Evolutionary conservation across 2,113 vertebrate species (phyloP), one percentile per base, ranked within the genome.

Genomic region (Centropus bengalensis): DNA sequence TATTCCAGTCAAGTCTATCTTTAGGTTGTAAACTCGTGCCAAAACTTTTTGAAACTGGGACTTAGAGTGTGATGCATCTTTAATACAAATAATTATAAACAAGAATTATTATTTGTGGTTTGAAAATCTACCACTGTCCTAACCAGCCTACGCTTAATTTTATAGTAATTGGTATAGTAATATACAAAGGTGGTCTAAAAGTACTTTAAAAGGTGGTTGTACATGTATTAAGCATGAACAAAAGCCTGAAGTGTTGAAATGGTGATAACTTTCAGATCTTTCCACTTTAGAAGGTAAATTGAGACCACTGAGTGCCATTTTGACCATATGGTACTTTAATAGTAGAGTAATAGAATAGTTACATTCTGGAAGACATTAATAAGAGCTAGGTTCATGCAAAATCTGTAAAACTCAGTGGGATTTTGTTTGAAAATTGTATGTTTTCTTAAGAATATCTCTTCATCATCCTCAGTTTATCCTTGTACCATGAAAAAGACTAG

Each of bases 381-480:
- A 27, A 38, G 19, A 68, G 5, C 12, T 42, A 68, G 26, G 64
- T 64, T 66, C 0, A 24, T 76, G 36, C 12, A 80, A 79, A 73
- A 52, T 6, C 14, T 76, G 8, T 73, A 56, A 77, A 82, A 54
- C 14, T 32, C 56, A 23, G 5, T 3, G 4, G 32, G 2, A 27
- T 60, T 94, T 76, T 10, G 45, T 71, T 66, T 69, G n/a, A 85
- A 87, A 79, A 49, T 32, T 26, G 0, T 69, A 3, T 18, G 0
- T 56, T 30, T 47, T 82, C 30, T 79, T 68, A 79, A 82, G 30
- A 86, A 45, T 30, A 66, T 91, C 75, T 91, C 45, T 51, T 85
- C 27, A 51, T 55, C 51, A 47, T 67, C 22, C 8, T 89, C 6
- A 47, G 11, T 9, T 63, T 24, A 24, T 67, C 44, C 7, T 13